Evolutionary conservation across 2,113 vertebrate genomes (phyloP).

Genomic region (Vanacampus margaritifer): DNA sequence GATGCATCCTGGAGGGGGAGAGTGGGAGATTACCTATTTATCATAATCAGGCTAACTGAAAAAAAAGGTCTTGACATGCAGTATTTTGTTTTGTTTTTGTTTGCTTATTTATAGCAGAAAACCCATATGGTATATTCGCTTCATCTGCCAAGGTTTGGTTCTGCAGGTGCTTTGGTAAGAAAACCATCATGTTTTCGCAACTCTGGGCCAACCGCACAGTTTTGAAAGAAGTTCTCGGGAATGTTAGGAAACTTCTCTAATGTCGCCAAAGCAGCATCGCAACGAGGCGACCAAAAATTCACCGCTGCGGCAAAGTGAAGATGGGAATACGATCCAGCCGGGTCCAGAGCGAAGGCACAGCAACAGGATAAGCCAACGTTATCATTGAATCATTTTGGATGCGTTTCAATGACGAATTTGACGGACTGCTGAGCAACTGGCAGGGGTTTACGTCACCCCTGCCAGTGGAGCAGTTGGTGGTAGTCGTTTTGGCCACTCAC

Average conservation of each 20-base stretch:
- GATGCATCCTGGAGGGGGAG: constrained; percentile 26
- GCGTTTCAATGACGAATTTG: background rate
- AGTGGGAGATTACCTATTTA: constrained; percentile 42
- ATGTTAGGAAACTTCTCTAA: background rate
- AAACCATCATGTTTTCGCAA: background rate
- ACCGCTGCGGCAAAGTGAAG: background rate
- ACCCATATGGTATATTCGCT: background rate
- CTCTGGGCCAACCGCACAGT: background rate
- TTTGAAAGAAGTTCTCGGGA: background rate
- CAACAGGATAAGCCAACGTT: background rate
- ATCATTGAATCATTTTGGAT: background rate
- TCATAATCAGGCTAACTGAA: constrained; percentile 50
- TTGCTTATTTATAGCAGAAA: background rate
- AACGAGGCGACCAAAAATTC: background rate
- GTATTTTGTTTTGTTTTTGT: constrained; percentile 39
- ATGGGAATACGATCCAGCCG: too few species aligned
- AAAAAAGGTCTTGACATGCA: constrained; percentile 35
- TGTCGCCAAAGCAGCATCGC: background rate
- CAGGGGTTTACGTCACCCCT: background rate
- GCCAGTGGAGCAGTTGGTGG: background rate
- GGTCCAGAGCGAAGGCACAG: background rate
- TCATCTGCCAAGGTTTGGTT: background rate
- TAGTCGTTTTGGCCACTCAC: background rate
- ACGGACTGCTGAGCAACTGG: background rate
- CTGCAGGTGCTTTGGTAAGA: background rate